A percentile compares a stretch with the other conserved stretches of the same genome.
Conservation (phyloP, 2,888 invertebrate genomes). For the Tipula confusa region DNA sequence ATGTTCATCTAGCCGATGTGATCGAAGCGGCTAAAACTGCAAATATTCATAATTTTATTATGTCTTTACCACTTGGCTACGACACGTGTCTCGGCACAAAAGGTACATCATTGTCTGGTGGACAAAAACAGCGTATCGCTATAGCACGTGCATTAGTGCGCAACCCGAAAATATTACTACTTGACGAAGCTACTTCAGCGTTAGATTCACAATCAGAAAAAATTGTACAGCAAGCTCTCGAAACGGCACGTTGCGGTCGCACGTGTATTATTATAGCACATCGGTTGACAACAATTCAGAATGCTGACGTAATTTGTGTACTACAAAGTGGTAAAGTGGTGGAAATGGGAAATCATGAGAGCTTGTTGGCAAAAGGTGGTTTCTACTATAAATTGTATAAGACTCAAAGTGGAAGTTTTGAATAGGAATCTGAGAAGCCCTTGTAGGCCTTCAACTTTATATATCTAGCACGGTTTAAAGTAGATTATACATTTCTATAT, state of each 20-base stretch:
- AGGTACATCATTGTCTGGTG: slow-evolving; percentile 75
- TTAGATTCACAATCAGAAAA: slow-evolving; percentile 72
- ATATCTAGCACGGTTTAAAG: too few relatives aligned
- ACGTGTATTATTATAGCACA: slow-evolving; percentile 87
- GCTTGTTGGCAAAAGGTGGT: slow-evolving; percentile 63
- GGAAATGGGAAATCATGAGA: slow-evolving; percentile 72
- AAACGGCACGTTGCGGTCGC: slow-evolving; percentile 72
- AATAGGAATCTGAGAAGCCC: background rate
- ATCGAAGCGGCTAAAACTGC: slow-evolving; percentile 69
- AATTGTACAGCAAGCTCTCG: slow-evolving; percentile 79
- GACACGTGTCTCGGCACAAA: slow-evolving; percentile 70
- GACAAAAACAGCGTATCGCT: slow-evolving; percentile 83
- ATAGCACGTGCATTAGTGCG: slow-evolving; percentile 73
- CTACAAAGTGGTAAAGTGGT: slow-evolving; percentile 69
- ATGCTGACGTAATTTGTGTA: slow-evolving; percentile 81
- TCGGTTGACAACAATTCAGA: slow-evolving; percentile 75
- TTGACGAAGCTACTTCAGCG: slow-evolving; percentile 78
- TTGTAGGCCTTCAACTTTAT: background rate
- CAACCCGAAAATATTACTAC: slow-evolving; percentile 65
- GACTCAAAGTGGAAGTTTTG: slow-evolving; percentile 50
- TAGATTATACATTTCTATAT: background rate
- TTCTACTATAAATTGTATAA: slow-evolving; percentile 64
- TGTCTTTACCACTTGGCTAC: slow-evolving; percentile 70
- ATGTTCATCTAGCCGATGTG: slow-evolving; percentile 64
- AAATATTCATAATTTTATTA: slow-evolving; percentile 74